Base-by-base conservation (phyloP, 2,113 vertebrate species). In the Sprattus sprattus region DNA sequence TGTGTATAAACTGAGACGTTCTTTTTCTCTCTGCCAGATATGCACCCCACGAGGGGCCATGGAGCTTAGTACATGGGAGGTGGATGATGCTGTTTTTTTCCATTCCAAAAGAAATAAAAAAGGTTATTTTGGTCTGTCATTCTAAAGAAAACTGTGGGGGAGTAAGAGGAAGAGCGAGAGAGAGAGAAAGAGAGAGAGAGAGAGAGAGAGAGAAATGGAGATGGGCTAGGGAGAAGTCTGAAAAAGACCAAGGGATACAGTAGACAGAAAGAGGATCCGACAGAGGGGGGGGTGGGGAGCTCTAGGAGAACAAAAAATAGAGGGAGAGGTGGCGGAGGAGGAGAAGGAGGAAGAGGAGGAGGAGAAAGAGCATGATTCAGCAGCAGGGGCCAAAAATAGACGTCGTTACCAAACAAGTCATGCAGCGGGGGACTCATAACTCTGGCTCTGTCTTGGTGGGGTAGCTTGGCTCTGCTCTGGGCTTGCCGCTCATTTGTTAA, bases 361-460 rank as follows among this genome's bases (percentile, higher is more conserved):
- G 46, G 85, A 88, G 90, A 89, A 87, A 88, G 80, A 85, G 85
- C 89, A 91, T 91, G 91, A 94, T 89, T 93, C 92, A 93, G 93
- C 92, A 92, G 71, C 85, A 52, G 89, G 83, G 88, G 92, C 90
- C 86, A 91, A 92, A 94, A 94, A 94, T 92, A 92, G 90, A 86
- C 86, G 89, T 91, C 92, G 93, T 91, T 90, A 91, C 84, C 89
- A 87, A 87, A 90, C 87, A 89, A 90, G 91, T 92, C 49, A 57
- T 85, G 89, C 89, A 91, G 86, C 85, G 85, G 28, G 88, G 87
- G 89, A 89, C 85, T 86, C 88, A 92, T 93, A 90, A 92, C 81
- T 92, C 89, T 87, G 44, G 86, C 86, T 87, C 71, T 84, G 84
- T 91, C 88, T 88, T 86, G 83, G 88, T 89, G 20, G 46, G 83